Evolutionary conservation across 2,113 vertebrate species (phyloP).

Genomic region (human (Homo sapiens)): DNA sequence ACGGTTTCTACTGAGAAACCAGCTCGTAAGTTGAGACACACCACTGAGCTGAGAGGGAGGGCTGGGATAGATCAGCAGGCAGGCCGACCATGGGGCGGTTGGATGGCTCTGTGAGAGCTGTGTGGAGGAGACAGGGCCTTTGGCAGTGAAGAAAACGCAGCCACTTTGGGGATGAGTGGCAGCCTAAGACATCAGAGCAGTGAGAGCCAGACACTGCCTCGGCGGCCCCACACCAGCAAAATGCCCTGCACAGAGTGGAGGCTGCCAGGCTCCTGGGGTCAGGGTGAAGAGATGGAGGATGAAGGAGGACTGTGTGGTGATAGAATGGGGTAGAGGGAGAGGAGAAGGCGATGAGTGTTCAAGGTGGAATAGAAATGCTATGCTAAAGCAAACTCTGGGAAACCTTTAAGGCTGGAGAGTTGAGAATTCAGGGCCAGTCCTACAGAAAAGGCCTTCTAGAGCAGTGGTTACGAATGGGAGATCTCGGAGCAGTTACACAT

Average conservation of each 20-base stretch:
- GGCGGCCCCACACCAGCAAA: not conserved
- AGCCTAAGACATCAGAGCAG: not conserved
- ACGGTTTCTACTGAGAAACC: not conserved
- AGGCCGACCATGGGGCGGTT: not conserved
- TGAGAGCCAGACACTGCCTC: not conserved
- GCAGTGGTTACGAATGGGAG: not conserved
- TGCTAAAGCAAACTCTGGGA: not conserved
- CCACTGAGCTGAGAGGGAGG: not conserved
- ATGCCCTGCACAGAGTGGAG: no score
- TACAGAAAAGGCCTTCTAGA: not conserved
- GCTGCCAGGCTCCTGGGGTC: not conserved
- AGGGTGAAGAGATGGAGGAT: not conserved
- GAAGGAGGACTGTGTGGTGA: not conserved
- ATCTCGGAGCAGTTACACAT: not conserved
- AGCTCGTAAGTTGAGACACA: not conserved
- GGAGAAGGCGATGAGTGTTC: not conserved
- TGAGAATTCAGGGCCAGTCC: not conserved
- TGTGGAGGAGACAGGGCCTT: not conserved
- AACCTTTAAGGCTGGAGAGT: not conserved
- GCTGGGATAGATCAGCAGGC: not conserved
- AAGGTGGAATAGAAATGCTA: not conserved
- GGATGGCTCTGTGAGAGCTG: not conserved
- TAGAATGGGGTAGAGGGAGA: not conserved
- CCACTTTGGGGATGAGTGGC: no score
- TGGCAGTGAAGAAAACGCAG: not conserved